A percentile compares a stretch with the other conserved stretches of the same genome.
Evolutionary conservation across 2,797 vertebrate genomes (phyloP).

Genomic region (Danio albolineatus): DNA sequence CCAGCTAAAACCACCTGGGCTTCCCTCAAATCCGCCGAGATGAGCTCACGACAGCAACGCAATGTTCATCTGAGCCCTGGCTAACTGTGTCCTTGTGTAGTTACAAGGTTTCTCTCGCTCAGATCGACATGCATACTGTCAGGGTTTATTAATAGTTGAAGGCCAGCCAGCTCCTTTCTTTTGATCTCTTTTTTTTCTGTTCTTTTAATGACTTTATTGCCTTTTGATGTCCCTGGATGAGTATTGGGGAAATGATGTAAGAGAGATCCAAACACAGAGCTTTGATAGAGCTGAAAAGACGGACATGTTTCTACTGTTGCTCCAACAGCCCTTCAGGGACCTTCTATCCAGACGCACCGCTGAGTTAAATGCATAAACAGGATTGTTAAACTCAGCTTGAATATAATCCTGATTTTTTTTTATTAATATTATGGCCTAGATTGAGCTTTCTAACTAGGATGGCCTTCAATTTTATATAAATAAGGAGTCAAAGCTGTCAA

Average conservation of each 20-base stretch:
- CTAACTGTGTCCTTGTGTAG: constrained; percentile 43
- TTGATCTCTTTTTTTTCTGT: background rate
- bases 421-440: too few relatives aligned
- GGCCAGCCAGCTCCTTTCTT: constrained; percentile 37
- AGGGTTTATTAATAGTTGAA: constrained; percentile 52
- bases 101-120: constrained; percentile 26
- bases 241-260: constrained; percentile 20
- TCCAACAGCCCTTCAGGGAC: constrained; percentile 19
- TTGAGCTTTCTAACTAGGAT: background rate
- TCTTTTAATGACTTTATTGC: constrained; percentile 27
- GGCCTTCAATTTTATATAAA: background rate
- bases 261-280: background rate
- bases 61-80: constrained; percentile 34
- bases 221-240: constrained; percentile 17
- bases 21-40: constrained; percentile 53
- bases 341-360: background rate
- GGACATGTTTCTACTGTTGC: constrained; percentile 7
- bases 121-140: constrained; percentile 26
- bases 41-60: constrained; percentile 37
- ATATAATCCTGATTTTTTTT: constrained; percentile 25
- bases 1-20: constrained; percentile 57
- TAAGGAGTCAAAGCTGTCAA: background rate
- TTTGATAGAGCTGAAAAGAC: constrained; percentile 27
- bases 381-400: constrained; percentile 1
- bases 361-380: constrained; percentile 3